Base-by-base conservation (phyloP, 2,888 invertebrate species). In the Platycnemis pennipes region DNA sequence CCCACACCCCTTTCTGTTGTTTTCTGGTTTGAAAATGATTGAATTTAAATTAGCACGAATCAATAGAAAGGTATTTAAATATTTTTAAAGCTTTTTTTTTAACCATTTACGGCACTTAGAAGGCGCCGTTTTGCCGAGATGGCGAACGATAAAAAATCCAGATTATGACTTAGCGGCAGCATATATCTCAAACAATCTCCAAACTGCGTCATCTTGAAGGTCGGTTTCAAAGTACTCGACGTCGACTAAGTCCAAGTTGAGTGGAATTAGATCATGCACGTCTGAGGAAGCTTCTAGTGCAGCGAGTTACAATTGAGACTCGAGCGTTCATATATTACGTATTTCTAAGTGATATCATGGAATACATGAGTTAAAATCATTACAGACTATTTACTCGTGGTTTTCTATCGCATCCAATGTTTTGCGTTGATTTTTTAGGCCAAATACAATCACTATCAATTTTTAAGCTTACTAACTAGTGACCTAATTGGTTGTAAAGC, bases 151-250 rank as follows among this genome's bases (percentile, higher is more conserved):
- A 77, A 77, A 2, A 63, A 77, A 8, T 11, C 31, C 37, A 77
- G 77, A 77, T 77, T 77, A 37, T 37, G 37, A 77, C 77, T 77
- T 16, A 16, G 77, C 77, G 31, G 37, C 13, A 31, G 77, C 77
- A 37, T 26, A n/a, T n/a, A 26, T 63, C 19, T 63, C 63, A 63
- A 37, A 2, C 16, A 37, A 13, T 77, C 77, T 77, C n/a, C n/a
- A 37, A 4, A 37, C 37, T 77, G n/a, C 77, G 77, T 77, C 77
- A 77, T 77, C 77, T 77, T 77, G 77, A 77, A 77, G 77, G 31
- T 77, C 31, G 77, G 37, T 77, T 77, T 77, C 37, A 37, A 77
- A 37, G 77, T 77, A 37, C 77, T 77, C 77, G 1, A 77, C n/a
- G 16, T 31, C 13, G 37, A 37, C 37, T 31, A 31, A 77, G 37